These are phyloP conservation scores for Corydoras sp. DNA, from an alignment of 2,113 vertebrate genomes.

Conservation along the genomic window DNA sequence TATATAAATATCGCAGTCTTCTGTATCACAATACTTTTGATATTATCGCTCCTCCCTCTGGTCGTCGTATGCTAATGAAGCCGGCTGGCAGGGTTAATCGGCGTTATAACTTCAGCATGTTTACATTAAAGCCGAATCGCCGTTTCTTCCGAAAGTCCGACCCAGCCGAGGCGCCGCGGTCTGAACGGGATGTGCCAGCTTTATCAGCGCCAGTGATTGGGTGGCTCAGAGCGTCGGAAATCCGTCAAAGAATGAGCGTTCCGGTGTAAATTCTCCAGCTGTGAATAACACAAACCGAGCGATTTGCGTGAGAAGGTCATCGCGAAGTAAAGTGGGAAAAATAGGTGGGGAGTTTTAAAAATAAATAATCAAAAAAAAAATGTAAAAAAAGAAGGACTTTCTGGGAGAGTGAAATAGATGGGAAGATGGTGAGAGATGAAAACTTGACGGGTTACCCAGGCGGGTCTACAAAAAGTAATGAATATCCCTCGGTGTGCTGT, in stretches of 20 bases:
- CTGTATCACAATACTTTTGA: too few relatives aligned
- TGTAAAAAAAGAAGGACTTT: slow-evolving; percentile 46
- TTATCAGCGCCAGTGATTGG: slow-evolving; percentile 67
- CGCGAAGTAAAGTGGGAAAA: slow-evolving; percentile 67
- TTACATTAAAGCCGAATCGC: neutral
- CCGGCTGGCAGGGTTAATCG: too few relatives aligned
- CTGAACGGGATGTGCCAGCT: slow-evolving; percentile 33
- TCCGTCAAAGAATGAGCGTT: slow-evolving; percentile 66
- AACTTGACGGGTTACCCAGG: slow-evolving; percentile 69
- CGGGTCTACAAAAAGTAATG: slow-evolving; percentile 70
- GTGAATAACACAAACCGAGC: slow-evolving; percentile 74
- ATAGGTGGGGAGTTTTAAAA: slow-evolving; percentile 38
- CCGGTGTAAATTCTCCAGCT: slow-evolving; percentile 65
- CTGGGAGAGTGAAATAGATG: slow-evolving; percentile 70
- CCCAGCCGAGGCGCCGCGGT: neutral
- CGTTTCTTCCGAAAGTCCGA: neutral
- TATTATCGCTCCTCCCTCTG: too few relatives aligned
- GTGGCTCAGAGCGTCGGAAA: slow-evolving; percentile 68
- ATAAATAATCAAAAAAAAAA: too few relatives aligned
- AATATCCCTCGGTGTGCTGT: slow-evolving; percentile 69
- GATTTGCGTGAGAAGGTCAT: slow-evolving; percentile 72
- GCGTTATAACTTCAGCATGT: neutral
- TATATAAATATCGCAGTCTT: too few relatives aligned
- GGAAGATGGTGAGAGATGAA: slow-evolving; percentile 70
- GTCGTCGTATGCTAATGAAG: too few relatives aligned